Percentiles rank a stretch among this genome's conserved stretches.
phyloP scores from a whole-genome alignment of 2,113 vertebrate genomes.

The Pyxicephalus adspersus region DNA sequence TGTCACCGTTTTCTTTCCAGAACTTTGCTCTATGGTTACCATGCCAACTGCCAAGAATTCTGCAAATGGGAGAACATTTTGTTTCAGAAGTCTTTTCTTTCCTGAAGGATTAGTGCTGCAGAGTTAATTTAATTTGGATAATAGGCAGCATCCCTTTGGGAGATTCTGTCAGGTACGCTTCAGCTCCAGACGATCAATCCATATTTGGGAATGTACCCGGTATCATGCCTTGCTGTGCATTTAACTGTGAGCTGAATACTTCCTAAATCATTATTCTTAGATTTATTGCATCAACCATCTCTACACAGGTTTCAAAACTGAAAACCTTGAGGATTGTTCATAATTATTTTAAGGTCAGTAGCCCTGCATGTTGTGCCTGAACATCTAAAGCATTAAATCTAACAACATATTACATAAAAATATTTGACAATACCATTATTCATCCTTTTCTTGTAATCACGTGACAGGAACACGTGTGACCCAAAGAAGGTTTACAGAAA shows the following conservation, averaged over 20 bases:
- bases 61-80: slow-evolving; percentile 55
- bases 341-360: neutral
- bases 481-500: too few relatives aligned
- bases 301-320: neutral
- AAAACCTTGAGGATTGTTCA: neutral
- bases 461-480: too few relatives aligned
- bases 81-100: slow-evolving; percentile 50
- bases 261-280: neutral
- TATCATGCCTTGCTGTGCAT: neutral
- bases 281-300: neutral
- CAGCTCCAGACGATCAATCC: slow-evolving; percentile 18
- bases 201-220: slow-evolving; percentile 32
- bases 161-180: slow-evolving; percentile 53
- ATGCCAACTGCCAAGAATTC: slow-evolving; percentile 53
- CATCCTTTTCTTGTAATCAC: too few relatives aligned
- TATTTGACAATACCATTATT: too few relatives aligned
- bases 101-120: slow-evolving; percentile 46
- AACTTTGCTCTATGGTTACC: slow-evolving; percentile 46
- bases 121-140: slow-evolving; percentile 61
- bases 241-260: neutral
- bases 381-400: too few relatives aligned
- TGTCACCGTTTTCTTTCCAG: slow-evolving; percentile 51
- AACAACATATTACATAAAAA: too few relatives aligned
- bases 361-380: too few relatives aligned
- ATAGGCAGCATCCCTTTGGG: slow-evolving; percentile 51